Conservation (phyloP, 1,140 invertebrate species). For the Onthophagus taurus region DNA sequence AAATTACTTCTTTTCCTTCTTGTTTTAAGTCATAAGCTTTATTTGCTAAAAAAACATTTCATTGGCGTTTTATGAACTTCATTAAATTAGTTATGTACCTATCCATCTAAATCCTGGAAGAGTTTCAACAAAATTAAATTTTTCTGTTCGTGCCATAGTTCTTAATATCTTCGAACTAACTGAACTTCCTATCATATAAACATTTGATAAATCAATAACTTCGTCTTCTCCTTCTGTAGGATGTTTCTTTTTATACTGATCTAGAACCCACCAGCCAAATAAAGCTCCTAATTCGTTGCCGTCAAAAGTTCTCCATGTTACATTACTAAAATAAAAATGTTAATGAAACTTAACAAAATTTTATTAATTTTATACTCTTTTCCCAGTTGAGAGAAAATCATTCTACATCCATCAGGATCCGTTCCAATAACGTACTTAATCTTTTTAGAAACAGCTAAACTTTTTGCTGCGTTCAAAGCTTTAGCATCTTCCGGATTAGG, state of each 20-base stretch:
- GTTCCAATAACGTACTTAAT: too few species aligned
- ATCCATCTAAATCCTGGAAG: constrained; percentile 99
- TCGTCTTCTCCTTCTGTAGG: constrained; percentile 41
- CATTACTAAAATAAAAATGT: too few species aligned
- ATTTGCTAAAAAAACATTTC: constrained; percentile 47
- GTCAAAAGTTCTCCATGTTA: too few species aligned
- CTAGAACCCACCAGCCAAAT: constrained; percentile 89
- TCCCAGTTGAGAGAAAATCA: too few species aligned
- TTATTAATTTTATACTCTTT: too few species aligned
- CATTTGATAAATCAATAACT: too few species aligned
- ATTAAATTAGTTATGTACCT: constrained; percentile 51
- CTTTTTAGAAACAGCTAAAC: too few species aligned
- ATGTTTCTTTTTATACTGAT: constrained; percentile 45
- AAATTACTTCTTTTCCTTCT: constrained; percentile 67
- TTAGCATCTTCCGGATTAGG: too few species aligned
- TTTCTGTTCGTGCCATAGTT: constrained; percentile 72
- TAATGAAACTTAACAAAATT: too few species aligned
- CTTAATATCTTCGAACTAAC: constrained; percentile 95
- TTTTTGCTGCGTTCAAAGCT: too few species aligned
- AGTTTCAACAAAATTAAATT: constrained; percentile 84
- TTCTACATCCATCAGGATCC: too few species aligned
- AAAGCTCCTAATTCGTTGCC: too few species aligned
- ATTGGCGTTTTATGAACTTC: not conserved
- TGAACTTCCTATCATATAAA: constrained; percentile 85
- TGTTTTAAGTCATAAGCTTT: constrained; percentile 59